Conservation (phyloP, 2,888 invertebrate species). For the Sarcophaga rosellei region DNA sequence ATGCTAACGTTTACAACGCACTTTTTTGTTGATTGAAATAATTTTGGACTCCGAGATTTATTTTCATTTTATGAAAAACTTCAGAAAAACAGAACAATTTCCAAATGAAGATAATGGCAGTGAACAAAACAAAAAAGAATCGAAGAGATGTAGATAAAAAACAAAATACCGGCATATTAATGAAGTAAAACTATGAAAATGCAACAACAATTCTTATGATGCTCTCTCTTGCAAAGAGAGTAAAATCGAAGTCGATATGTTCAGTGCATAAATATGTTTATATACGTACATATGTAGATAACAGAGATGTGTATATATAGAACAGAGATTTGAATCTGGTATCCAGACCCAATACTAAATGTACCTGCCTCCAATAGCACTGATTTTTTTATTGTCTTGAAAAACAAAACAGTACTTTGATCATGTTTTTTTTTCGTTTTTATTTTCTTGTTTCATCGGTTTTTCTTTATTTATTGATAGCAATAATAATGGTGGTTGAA, state of each 20-base stretch:
- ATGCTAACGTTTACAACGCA: no score
- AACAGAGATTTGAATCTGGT: no score
- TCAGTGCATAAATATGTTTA: background rate
- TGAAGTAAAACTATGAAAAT: background rate
- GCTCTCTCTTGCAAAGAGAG: background rate
- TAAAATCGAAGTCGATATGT: no score
- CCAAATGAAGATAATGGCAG: conserved; percentile 6
- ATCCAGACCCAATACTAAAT: background rate
- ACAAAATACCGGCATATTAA: conserved; percentile 8
- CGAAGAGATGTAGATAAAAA: background rate
- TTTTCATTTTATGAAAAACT: conserved; percentile 9
- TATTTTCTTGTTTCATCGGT: background rate
- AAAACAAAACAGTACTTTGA: background rate
- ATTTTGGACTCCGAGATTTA: background rate
- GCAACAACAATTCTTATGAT: background rate
- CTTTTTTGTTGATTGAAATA: no score
- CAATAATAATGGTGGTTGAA: background rate
- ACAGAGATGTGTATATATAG: no score
- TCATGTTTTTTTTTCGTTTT: background rate
- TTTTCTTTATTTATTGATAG: background rate
- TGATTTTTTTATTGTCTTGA: background rate
- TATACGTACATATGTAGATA: background rate
- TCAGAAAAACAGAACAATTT: background rate
- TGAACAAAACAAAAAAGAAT: background rate
- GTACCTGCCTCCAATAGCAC: background rate